A percentile compares a stretch with the other conserved stretches of the same genome.
Conservation (phyloP, 1,140 invertebrate genomes). For the Heterodera schachtii region DNA sequence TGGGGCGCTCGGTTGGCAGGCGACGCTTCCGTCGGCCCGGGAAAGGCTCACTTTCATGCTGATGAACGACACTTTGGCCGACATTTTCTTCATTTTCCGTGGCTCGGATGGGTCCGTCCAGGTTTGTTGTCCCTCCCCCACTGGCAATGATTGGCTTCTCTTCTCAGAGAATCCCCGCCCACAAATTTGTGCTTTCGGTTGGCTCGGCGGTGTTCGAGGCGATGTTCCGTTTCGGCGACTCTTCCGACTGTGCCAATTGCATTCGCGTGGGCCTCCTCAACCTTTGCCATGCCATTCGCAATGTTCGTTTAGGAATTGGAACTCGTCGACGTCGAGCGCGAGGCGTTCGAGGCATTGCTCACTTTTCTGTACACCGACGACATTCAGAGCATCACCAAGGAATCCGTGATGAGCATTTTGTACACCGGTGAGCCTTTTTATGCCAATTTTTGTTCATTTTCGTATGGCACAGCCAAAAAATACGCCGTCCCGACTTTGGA, state of each 20-base stretch:
- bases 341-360: constrained; percentile 67
- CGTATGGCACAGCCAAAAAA: constrained; percentile 74
- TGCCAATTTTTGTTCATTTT: background rate
- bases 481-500: constrained; percentile 82
- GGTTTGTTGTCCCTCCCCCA: constrained; percentile 33
- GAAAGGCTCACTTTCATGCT: constrained; percentile 79
- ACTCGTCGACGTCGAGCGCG: constrained; percentile 32
- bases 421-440: constrained; percentile 70
- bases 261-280: background rate
- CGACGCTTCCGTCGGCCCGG: constrained; percentile 76
- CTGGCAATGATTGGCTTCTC: constrained; percentile 20
- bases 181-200: constrained; percentile 81
- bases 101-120: constrained; percentile 50
- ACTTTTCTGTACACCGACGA: constrained; percentile 82
- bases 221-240: constrained; percentile 73
- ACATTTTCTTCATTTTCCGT: constrained; percentile 82
- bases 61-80: constrained; percentile 79
- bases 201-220: constrained; percentile 84
- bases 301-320: constrained; percentile 32
- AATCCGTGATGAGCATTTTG: constrained; percentile 83
- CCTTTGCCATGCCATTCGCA: background rate
- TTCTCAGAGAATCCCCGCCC: constrained; percentile 76
- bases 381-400: constrained; percentile 75
- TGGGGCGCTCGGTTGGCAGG: constrained; percentile 50
- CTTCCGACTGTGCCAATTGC: constrained; percentile 11